Evolutionary conservation across 2,113 vertebrate species (phyloP), one percentile per base, ranked within the genome.

Genomic region (Callocephalon fimbriatum): DNA sequence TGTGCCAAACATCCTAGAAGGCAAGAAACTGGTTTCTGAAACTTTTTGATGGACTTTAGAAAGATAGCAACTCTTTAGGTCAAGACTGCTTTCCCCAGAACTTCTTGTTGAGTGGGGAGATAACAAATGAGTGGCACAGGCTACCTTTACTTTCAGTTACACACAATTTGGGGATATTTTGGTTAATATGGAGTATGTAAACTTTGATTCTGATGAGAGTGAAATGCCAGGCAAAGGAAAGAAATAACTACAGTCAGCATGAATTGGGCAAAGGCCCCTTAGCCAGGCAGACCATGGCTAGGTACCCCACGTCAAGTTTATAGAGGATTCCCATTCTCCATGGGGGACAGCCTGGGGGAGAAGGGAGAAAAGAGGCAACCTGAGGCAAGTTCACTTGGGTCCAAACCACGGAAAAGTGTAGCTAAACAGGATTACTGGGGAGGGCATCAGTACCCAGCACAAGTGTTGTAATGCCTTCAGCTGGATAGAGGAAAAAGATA

Each of bases 291-390:
- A 68, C 8, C 15, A 21, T 22, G 16, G 16, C 29, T 51, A 20
- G 9, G 15, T 58, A 86, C 4, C 29, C 25, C 26, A 26, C 1
- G 0, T 2, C 0, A 1, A 56, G 18, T 58, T 67, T 67, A 14
- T 26, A 40, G 18, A 59, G 22, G 18, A 66, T 56, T 56, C 25
- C 19, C 32, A 51, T 51, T 80, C 67, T 20, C 42, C 16, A 11
- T 20, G n/a, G 8, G 9, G 12, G 1, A 79, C 15, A 54, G 10
- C 44, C 8, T 44, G n/a, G 5, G 4, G 7, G 3, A 29, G 51
- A 42, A 73, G 32, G 5, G 14, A 14, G 5, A 86, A 15, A 77
- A 29, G 18, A 58, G 7, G n/a, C 7, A 61, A 71, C 6, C 26
- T 47, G n/a, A 51, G 58, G 27, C 18, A 82, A 47, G 29, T 72